Evolutionary conservation across 2,797 vertebrate species (phyloP).

Genomic region (Gallinago stenura): DNA sequence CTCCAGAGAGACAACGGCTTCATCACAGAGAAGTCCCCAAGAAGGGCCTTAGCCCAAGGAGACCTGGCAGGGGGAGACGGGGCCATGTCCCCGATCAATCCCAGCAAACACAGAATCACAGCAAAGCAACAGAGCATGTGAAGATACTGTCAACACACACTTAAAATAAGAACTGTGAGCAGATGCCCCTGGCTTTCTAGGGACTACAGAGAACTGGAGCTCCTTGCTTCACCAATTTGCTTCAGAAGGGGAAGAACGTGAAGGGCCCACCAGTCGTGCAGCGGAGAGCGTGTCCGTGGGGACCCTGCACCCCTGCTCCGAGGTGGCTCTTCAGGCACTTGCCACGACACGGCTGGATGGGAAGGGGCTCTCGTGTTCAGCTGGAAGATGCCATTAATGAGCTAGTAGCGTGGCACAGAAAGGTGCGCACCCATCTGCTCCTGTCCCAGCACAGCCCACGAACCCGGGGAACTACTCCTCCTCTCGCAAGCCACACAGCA

Average conservation of each 20-base stretch:
- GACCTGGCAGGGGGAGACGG: accelerated
- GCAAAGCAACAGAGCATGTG: background rate
- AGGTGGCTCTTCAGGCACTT: background rate
- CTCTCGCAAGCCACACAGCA: background rate
- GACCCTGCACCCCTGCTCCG: background rate
- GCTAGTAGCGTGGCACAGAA: background rate
- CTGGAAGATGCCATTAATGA: background rate
- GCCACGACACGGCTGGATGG: background rate
- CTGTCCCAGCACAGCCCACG: background rate
- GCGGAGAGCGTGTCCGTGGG: accelerated
- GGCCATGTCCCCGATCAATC: background rate
- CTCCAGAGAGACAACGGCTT: background rate
- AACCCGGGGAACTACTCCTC: background rate
- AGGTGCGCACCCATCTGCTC: background rate
- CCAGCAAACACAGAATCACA: accelerated
- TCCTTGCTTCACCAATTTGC: background rate
- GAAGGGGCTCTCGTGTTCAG: background rate
- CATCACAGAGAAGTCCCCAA: no score
- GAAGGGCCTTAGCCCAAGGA: background rate
- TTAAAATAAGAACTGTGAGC: background rate
- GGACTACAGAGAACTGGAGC: background rate
- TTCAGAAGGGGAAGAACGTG: background rate
- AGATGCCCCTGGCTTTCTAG: background rate
- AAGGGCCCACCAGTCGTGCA: background rate
- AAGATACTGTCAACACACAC: background rate